phyloP scores from a whole-genome alignment of 2,797 vertebrate genomes.

The Aeoliscus strigatus region DNA sequence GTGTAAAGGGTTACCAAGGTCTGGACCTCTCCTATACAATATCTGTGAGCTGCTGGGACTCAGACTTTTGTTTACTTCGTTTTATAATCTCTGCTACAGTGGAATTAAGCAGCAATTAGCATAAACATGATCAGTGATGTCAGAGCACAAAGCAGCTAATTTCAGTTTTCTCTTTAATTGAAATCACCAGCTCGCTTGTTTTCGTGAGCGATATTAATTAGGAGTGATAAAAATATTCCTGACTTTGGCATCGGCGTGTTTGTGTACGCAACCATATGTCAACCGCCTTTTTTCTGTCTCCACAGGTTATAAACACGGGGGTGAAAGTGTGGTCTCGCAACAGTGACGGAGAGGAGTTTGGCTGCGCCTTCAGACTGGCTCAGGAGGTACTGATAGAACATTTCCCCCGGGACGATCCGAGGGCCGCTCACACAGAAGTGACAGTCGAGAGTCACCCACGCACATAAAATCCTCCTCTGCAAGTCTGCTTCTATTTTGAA shows the following conservation, averaged over 20 bases:
- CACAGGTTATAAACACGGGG: constrained; percentile 94
- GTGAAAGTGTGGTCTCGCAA: constrained; percentile 97
- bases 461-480: too few relatives aligned
- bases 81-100: constrained; percentile 2
- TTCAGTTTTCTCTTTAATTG: constrained; percentile 11
- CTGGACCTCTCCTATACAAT: too few relatives aligned
- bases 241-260: constrained; percentile 1
- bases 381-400: constrained; percentile 83
- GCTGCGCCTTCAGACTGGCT: constrained; percentile 92
- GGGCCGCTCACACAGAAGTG: background rate
- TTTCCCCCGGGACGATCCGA: background rate
- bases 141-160: background rate
- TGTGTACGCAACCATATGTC: background rate
- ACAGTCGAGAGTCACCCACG: too few relatives aligned
- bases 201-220: constrained; percentile 4
- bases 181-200: background rate
- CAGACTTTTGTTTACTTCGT: constrained; percentile 16
- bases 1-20: too few relatives aligned
- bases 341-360: constrained; percentile 91
- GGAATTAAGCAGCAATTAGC: constrained; percentile 19
- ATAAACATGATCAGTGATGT: constrained; percentile 2
- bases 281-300: background rate
- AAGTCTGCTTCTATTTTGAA: too few relatives aligned
- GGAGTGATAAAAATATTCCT: background rate
- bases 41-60: too few relatives aligned